Conservation (phyloP, 2,888 invertebrate genomes). For the Atethmia centrago region DNA sequence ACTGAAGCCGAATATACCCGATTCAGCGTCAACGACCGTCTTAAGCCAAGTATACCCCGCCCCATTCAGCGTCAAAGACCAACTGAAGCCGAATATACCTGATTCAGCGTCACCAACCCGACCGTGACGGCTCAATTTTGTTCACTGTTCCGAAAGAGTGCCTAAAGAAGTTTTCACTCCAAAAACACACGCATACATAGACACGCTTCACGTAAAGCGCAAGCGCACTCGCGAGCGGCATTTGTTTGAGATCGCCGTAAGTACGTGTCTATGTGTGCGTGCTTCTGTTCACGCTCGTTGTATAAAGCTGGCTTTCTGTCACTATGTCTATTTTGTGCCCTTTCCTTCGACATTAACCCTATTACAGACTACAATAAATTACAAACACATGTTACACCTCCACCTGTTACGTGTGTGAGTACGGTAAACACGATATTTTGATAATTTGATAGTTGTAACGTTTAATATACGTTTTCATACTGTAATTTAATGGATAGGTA, state of each 20-base stretch:
- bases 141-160: neutral
- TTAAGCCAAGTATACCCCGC: neutral
- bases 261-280: no score
- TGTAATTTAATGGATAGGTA: neutral
- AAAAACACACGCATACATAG: neutral
- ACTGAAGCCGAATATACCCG: no score
- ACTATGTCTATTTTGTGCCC: neutral
- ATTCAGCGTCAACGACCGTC: no score
- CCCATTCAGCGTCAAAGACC: no score
- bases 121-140: no score
- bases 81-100: neutral
- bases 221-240: no score
- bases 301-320: neutral
- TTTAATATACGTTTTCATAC: neutral
- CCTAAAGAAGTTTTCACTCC: neutral
- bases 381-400: neutral
- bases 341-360: conserved; percentile 13
- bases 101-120: no score
- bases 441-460: conserved; percentile 18
- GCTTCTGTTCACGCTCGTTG: neutral
- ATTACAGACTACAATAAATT: conserved; percentile 25
- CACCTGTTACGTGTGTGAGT: conserved; percentile 45
- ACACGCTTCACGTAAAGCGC: no score
- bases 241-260: no score
- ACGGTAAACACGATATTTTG: conserved; percentile 17